A percentile compares a stretch with the other conserved stretches of the same genome.
Conservation (phyloP, 2,797 vertebrate genomes). For the Enteromius viviparus region DNA sequence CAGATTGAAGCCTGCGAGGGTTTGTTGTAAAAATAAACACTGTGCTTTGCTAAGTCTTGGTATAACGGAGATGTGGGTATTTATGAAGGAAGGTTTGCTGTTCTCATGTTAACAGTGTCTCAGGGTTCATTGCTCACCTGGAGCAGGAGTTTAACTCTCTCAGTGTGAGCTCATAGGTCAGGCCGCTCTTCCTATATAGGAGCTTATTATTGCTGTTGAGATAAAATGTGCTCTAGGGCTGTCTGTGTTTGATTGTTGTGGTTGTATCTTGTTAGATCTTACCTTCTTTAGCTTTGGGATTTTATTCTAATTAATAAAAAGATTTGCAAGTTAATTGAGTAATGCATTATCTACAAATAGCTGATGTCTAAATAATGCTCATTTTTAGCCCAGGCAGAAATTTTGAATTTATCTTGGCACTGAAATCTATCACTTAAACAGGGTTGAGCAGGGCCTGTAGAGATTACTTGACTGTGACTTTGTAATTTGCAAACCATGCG, state of each 20-base stretch:
- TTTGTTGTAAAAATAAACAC: slow-evolving; percentile 67
- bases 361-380: slow-evolving; percentile 3
- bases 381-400: not conserved
- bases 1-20: slow-evolving; percentile 65
- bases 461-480: not conserved
- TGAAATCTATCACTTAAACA: not conserved
- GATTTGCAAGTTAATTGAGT: slow-evolving; percentile 49
- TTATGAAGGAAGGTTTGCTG: slow-evolving; percentile 5
- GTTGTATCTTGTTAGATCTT: slow-evolving; percentile 60
- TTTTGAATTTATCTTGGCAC: not conserved
- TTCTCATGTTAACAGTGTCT: slow-evolving; percentile 20
- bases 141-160: slow-evolving; percentile 13
- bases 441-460: not conserved
- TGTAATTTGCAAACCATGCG: not conserved
- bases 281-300: slow-evolving; percentile 54
- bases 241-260: not conserved
- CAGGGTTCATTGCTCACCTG: not conserved
- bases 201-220: slow-evolving; percentile 47
- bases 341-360: not conserved
- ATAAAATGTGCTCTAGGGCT: slow-evolving; percentile 61
- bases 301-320: slow-evolving; percentile 51
- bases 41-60: slow-evolving; percentile 41
- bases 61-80: not conserved
- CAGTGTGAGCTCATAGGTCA: slow-evolving; percentile 1
- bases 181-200: not conserved